Evolutionary conservation across 2,113 vertebrate genomes (phyloP).

Genomic region (Lynx canadensis): DNA sequence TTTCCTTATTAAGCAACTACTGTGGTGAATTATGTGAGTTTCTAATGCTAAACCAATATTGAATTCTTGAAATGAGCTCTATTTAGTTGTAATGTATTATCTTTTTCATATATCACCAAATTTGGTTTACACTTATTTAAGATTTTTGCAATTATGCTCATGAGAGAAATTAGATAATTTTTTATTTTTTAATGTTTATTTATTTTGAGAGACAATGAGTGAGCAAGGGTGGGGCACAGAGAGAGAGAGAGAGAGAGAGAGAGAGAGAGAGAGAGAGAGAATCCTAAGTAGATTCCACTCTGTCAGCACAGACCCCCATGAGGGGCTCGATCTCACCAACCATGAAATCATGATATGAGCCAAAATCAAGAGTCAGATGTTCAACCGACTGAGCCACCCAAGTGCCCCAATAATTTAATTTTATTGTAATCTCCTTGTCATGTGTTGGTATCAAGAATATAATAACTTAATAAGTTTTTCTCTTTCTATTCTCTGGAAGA

Average conservation of each 20-base stretch:
- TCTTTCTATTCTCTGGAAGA: not conserved
- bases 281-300: no score
- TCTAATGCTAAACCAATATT: not conserved
- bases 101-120: not conserved
- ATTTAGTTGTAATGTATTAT: not conserved
- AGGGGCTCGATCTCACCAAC: no score
- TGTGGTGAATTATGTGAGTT: not conserved
- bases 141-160: not conserved
- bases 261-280: no score
- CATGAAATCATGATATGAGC: no score
- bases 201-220: no score
- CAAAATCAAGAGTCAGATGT: no score
- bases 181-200: not conserved
- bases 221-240: no score
- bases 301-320: no score
- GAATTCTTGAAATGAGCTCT: not conserved
- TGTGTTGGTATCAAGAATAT: constrained; percentile 25
- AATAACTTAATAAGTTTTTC: not conserved
- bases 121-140: constrained; percentile 26
- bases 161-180: not conserved
- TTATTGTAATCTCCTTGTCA: not conserved
- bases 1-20: not conserved
- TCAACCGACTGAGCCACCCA: no score
- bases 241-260: no score
- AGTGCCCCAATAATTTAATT: not conserved